A percentile compares a stretch with the other conserved stretches of the same genome.
phyloP scores from a whole-genome alignment of 2,888 invertebrate genomes.

The Chrysomela aeneicollis region DNA sequence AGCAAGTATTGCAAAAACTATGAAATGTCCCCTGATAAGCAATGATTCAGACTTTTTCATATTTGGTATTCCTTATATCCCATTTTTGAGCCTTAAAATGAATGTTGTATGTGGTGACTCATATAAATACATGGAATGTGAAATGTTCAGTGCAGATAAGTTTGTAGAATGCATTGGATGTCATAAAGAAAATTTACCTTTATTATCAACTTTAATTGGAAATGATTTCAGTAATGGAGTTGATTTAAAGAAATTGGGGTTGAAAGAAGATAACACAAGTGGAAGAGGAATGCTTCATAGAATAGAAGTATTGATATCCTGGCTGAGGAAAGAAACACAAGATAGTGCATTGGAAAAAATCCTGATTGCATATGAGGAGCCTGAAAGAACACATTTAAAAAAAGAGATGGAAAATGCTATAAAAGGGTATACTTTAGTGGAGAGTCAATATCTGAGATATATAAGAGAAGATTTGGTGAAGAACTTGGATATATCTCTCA shows the following conservation, averaged over 20 bases:
- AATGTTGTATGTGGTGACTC: conserved; percentile 50
- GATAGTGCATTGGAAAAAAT: conserved; percentile 75
- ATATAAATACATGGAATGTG: conserved; percentile 68
- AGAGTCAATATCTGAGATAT: conserved; percentile 68
- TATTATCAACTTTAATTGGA: conserved; percentile 84
- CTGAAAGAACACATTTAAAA: conserved; percentile 64
- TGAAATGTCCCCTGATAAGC: conserved; percentile 87
- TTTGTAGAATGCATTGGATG: conserved; percentile 73
- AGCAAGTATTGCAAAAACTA: conserved; percentile 78
- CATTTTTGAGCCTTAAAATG: conserved; percentile 72
- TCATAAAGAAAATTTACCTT: conserved; percentile 68
- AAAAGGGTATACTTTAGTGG: conserved; percentile 69
- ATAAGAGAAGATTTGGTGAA: conserved; percentile 56
- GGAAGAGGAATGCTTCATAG: conserved; percentile 70
- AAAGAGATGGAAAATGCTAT: conserved; percentile 70
- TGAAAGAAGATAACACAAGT: conserved; percentile 81
- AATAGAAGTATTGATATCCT: conserved; percentile 76
- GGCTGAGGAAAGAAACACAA: conserved; percentile 77
- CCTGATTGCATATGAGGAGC: conserved; percentile 68
- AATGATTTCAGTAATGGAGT: conserved; percentile 72
- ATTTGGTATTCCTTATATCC: conserved; percentile 84
- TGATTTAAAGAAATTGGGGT: conserved; percentile 21
- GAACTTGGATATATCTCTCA: conserved; percentile 19
- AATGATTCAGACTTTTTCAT: conserved; percentile 96
- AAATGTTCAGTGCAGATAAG: conserved; percentile 75